Base-by-base conservation (phyloP, 2,113 vertebrate species). In the Neotoma lepida region DNA sequence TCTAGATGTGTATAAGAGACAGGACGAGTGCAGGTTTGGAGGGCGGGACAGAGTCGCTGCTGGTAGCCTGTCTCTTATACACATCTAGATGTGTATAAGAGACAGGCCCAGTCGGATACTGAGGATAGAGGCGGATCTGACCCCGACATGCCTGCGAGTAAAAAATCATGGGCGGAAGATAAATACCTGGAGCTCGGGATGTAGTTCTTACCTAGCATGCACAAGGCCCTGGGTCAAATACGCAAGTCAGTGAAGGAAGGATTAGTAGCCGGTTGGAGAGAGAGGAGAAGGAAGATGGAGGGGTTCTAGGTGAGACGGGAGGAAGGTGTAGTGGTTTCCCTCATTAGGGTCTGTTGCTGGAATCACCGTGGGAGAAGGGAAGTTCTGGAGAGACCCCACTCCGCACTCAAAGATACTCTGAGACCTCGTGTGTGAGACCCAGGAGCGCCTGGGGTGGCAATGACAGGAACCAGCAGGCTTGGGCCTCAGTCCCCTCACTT, bases 401-500 rank as follows among this genome's bases (percentile, higher is more conserved):
- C 44, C 58, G 35, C 80, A 41, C n/a, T 76, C 58, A 77, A 26
- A 33, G 6, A 44, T 4, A 51, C 39, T 94, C 61, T 28, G n/a
- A 85, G 30, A 49, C 35, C 84, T 58, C 22, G 12, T 39, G 78
- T n/a, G 78, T n/a, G 71, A 88, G 35, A 92, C 14, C 54, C 81
- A 73, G 78, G 15, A 76, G 74, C 51, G 70, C 39, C 4, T 70
- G 22, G 41, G 84, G 74, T 82, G 66, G 56, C 26, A 74, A 68
- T 68, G 56, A 30, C 10, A 74, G n/a, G 28, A 93, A 85, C 89
- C 64, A 74, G 70, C 35, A 66, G 64, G 18, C 87, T n/a, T 93
- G 61, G 63, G 49, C 68, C 92, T 91, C 80, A 68, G 46, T 87
- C 90, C 96, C 85, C 61, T 82, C 46, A 58, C 56, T 84, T 86